Conservation (phyloP, 2,113 vertebrate genomes). For the Odocoileus hemionus region DNA sequence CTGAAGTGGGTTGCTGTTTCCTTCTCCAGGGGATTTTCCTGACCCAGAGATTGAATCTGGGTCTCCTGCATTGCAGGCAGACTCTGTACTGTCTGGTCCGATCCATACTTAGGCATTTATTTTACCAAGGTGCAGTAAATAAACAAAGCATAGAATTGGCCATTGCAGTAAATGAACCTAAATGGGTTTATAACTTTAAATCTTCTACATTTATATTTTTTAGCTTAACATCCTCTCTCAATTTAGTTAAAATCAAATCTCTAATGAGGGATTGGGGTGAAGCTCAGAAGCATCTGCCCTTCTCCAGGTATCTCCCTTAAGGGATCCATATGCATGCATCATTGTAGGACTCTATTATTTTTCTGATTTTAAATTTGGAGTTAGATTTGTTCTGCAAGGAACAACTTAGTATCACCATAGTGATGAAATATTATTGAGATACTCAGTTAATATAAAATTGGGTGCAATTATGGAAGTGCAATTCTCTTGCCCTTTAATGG, state of each 20-base stretch:
- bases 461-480: not conserved
- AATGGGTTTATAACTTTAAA: not conserved
- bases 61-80: not conserved
- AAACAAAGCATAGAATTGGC: not conserved
- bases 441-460: not conserved
- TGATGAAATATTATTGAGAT: not conserved
- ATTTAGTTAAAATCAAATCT: not conserved
- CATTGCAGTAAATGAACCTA: not conserved
- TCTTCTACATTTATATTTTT: not conserved
- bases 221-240: not conserved
- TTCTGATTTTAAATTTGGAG: not conserved
- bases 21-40: not conserved
- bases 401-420: not conserved
- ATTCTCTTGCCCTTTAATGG: not conserved
- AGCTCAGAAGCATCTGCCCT: not conserved
- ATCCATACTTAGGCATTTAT: not conserved
- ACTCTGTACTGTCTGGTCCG: not conserved
- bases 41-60: not conserved
- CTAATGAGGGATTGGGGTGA: not conserved
- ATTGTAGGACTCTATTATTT: not conserved
- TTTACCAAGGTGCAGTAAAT: not conserved
- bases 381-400: not conserved
- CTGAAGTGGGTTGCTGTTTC: not conserved
- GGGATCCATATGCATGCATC: not conserved
- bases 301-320: not conserved